These are phyloP conservation scores for Leucoraja erinaceus DNA, from an alignment of 2,113 vertebrate genomes.

Conservation along the genomic window DNA sequence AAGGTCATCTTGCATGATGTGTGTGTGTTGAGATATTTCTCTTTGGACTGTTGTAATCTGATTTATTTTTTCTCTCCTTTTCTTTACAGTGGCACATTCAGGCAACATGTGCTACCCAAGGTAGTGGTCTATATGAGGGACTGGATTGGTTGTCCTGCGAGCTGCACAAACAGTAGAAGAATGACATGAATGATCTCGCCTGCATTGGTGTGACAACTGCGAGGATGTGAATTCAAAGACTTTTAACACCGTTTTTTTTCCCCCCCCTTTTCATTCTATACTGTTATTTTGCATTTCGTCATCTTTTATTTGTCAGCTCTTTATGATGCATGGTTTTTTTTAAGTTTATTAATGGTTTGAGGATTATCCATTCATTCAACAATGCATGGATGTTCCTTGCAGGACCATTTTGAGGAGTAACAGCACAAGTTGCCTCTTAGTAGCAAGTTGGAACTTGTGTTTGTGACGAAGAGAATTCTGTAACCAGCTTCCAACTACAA, in stretches of 20 bases:
- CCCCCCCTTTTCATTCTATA: not conserved
- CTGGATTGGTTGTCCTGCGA: conserved; percentile 81
- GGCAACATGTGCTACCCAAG: conserved; percentile 79
- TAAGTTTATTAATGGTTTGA: not conserved
- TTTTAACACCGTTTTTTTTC: not conserved
- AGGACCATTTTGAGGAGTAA: not conserved
- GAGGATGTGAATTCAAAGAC: conserved; percentile 14
- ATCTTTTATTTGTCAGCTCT: not conserved
- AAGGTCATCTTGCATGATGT: not conserved
- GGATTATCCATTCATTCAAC: not conserved
- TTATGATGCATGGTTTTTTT: not conserved
- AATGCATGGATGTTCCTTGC: not conserved
- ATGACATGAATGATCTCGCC: not conserved
- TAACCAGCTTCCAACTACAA: not conserved
- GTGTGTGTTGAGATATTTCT: not conserved
- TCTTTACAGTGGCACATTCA: conserved; percentile 71
- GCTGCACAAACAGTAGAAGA: conserved; percentile 61
- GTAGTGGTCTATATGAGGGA: conserved; percentile 77
- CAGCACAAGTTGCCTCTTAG: not conserved
- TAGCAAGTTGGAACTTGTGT: not conserved
- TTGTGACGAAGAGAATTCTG: not conserved
- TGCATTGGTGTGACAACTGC: conserved; percentile 10
- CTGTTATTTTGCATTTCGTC: not conserved
- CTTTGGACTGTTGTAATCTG: not conserved
- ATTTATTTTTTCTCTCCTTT: not conserved